Conservation (phyloP, 2,113 vertebrate species). For the Rynchops niger region DNA sequence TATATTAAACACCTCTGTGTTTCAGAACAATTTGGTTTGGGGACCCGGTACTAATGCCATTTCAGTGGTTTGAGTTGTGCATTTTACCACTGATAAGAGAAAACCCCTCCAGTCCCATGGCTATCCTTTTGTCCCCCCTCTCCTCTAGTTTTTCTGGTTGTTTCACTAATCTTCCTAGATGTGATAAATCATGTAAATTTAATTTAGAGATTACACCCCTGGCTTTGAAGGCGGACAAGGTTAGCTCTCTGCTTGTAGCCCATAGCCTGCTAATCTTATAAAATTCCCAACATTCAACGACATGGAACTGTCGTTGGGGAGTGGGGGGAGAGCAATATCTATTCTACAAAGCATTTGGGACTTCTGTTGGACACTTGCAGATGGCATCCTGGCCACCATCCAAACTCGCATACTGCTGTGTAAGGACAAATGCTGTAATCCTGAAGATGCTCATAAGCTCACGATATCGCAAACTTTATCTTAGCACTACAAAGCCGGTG, state of each 20-base stretch:
- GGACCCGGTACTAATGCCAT: constrained; percentile 8
- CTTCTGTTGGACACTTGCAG: constrained; percentile 11
- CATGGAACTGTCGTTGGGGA: not conserved
- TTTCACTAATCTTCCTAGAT: not conserved
- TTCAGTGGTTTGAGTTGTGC: not conserved
- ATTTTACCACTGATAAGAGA: not conserved
- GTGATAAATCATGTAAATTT: constrained; percentile 59
- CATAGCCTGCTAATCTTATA: constrained; percentile 11
- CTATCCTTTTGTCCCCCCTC: not conserved
- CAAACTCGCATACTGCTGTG: not conserved
- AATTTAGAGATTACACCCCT: constrained; percentile 62
- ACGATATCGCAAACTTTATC: not conserved
- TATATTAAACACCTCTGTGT: constrained; percentile 9
- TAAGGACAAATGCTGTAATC: not conserved
- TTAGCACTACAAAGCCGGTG: not conserved
- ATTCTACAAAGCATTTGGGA: not conserved
- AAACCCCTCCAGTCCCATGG: not conserved
- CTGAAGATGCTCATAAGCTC: not conserved
- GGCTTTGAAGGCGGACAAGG: constrained; percentile 30
- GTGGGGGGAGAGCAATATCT: not conserved
- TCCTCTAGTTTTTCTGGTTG: not conserved
- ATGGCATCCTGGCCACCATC: not conserved
- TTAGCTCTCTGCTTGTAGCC: not conserved
- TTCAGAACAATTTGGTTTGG: constrained; percentile 3
- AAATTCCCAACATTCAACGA: too few species aligned